phyloP scores from a whole-genome alignment of 2,797 vertebrate species.

The Pogoniulus pusillus region DNA sequence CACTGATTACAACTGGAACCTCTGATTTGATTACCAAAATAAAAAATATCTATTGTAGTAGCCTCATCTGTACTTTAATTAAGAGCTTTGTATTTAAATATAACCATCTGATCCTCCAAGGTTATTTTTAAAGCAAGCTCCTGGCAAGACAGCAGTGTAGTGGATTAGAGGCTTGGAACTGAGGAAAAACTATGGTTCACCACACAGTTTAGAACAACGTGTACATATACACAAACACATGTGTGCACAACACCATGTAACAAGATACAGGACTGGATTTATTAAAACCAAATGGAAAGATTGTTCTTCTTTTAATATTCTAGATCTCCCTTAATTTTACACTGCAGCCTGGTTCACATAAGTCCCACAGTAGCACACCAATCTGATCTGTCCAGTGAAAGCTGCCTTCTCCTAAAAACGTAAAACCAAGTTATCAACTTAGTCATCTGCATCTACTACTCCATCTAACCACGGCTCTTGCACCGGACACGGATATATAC shows the following conservation, averaged over 20 bases:
- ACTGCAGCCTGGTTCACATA: background rate
- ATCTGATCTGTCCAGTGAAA: background rate
- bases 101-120: conserved; percentile 26
- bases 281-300: conserved; percentile 47
- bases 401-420: background rate
- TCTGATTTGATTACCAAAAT: conserved; percentile 36
- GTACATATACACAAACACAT: conserved; percentile 5
- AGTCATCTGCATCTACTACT: background rate
- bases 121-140: conserved; percentile 67
- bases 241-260: conserved; percentile 15
- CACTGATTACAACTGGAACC: conserved; percentile 35
- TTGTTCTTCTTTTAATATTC: conserved; percentile 35
- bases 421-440: conserved; percentile 1
- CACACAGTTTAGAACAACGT: conserved; percentile 29
- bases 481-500: background rate
- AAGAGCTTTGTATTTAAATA: conserved; percentile 69
- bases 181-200: conserved; percentile 28
- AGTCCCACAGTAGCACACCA: background rate
- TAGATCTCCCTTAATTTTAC: conserved; percentile 38
- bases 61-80: conserved; percentile 63
- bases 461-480: background rate
- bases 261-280: conserved; percentile 44
- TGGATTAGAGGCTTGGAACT: conserved; percentile 52
- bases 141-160: conserved; percentile 35
- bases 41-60: conserved; percentile 11